Evolutionary conservation across 2,888 invertebrate genomes (phyloP).

Genomic region (Diaphora mendica): DNA sequence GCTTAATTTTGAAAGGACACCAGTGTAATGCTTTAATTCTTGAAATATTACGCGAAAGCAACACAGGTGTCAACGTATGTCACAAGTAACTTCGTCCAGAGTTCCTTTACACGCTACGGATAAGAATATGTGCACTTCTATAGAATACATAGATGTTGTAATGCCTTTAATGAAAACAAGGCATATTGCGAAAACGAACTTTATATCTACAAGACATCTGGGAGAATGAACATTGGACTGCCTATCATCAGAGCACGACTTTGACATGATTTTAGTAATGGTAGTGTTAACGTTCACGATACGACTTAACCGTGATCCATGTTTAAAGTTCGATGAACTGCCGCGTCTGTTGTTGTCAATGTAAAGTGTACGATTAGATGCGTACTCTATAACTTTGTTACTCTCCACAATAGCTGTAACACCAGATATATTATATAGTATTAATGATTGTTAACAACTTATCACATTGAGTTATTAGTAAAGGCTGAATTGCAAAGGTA

Average conservation of each 20-base stretch:
- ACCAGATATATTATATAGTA: slow-evolving; percentile 26
- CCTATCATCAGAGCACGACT: slow-evolving; percentile 35
- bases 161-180: slow-evolving; percentile 28
- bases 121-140: slow-evolving; percentile 30
- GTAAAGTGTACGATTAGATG: slow-evolving; percentile 25
- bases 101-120: slow-evolving; percentile 54
- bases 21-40: slow-evolving; percentile 30
- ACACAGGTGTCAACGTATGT: slow-evolving; percentile 35
- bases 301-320: slow-evolving; percentile 15
- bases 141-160: slow-evolving; percentile 16
- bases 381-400: slow-evolving; percentile 47
- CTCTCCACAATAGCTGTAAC: slow-evolving; percentile 54
- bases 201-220: slow-evolving; percentile 43
- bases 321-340: slow-evolving; percentile 32
- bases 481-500: slow-evolving; percentile 37
- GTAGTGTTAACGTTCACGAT: slow-evolving; percentile 14
- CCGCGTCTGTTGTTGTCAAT: slow-evolving; percentile 26
- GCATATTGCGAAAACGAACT: slow-evolving; percentile 30
- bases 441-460: slow-evolving; percentile 36
- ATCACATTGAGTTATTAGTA: slow-evolving; percentile 36
- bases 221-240: slow-evolving; percentile 44
- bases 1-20: slow-evolving; percentile 42
- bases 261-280: slow-evolving; percentile 12
- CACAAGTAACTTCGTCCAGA: slow-evolving; percentile 21
- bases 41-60: slow-evolving; percentile 27